phyloP scores from a whole-genome alignment of 2,113 vertebrate genomes.

The Felis chaus region DNA sequence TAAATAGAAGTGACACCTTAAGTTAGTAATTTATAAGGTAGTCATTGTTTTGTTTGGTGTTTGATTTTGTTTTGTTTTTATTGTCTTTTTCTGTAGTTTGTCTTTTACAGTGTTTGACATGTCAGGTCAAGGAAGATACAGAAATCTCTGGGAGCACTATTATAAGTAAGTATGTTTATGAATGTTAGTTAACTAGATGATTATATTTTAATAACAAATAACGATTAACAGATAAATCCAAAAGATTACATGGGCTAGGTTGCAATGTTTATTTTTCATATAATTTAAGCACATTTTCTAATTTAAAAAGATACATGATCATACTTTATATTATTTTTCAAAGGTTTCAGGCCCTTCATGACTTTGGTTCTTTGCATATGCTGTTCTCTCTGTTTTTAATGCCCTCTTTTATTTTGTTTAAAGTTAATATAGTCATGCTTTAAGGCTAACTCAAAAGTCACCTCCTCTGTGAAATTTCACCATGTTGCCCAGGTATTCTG shows the following conservation, averaged over 20 bases:
- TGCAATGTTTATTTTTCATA: neutral
- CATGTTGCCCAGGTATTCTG: neutral
- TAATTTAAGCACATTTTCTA: conserved; percentile 23
- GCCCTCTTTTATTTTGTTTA: neutral
- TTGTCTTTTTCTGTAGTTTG: conserved; percentile 86
- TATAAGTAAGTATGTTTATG: conserved; percentile 92
- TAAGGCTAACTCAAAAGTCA: neutral
- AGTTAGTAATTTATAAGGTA: neutral
- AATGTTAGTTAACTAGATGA: conserved; percentile 21
- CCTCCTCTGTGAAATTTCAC: neutral
- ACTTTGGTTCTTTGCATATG: neutral
- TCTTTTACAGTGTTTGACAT: conserved; percentile 99
- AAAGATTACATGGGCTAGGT: neutral
- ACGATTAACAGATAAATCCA: neutral
- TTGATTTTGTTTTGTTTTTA: conserved; percentile 81
- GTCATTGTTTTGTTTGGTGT: conserved; percentile 70
- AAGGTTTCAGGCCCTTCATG: neutral
- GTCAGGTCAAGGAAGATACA: conserved; percentile 98
- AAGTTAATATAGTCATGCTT: neutral
- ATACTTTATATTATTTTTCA: neutral
- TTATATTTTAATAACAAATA: neutral
- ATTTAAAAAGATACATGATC: neutral
- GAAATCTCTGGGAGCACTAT: conserved; percentile 99
- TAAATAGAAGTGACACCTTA: neutral
- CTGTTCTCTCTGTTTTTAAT: conserved; percentile 24